Evolutionary conservation across 2,113 vertebrate species (phyloP).

Genomic region (Apaloderma vittatum): DNA sequence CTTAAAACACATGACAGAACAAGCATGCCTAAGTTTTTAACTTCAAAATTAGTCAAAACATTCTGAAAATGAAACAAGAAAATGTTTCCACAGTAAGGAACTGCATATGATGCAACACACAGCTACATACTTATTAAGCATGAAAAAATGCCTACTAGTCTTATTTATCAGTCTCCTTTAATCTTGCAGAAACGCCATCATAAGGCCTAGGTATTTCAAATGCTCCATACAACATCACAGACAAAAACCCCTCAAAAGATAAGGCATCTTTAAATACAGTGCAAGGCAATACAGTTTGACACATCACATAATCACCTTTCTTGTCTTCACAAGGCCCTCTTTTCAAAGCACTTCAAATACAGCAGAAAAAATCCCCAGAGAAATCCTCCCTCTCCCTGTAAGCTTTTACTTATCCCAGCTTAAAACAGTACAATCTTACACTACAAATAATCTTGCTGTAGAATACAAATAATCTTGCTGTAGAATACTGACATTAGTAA

Average conservation of each 20-base stretch:
- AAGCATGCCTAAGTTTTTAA: neutral
- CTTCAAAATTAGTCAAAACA: neutral
- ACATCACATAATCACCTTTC: neutral
- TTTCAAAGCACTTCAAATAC: neutral
- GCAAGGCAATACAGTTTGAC: neutral
- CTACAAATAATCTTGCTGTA: neutral
- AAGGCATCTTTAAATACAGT: neutral
- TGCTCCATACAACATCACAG: fast-evolving
- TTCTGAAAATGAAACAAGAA: neutral
- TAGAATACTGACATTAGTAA: fast-evolving
- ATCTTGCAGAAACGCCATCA: neutral
- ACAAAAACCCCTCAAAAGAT: neutral
- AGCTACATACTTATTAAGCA: neutral
- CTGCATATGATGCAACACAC: neutral
- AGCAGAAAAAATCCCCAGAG: fast-evolving
- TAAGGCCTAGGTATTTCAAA: neutral
- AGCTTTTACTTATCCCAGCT: neutral
- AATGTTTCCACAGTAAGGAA: neutral
- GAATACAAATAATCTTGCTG: fast-evolving
- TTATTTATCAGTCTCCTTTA: neutral
- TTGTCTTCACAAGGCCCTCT: neutral
- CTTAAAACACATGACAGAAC: neutral
- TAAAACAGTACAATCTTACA: neutral
- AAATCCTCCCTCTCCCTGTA: neutral
- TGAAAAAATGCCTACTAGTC: neutral